These are phyloP conservation scores for Oncorhynchus clarkii DNA, from an alignment of 2,113 vertebrate species.

Conservation along the genomic window DNA sequence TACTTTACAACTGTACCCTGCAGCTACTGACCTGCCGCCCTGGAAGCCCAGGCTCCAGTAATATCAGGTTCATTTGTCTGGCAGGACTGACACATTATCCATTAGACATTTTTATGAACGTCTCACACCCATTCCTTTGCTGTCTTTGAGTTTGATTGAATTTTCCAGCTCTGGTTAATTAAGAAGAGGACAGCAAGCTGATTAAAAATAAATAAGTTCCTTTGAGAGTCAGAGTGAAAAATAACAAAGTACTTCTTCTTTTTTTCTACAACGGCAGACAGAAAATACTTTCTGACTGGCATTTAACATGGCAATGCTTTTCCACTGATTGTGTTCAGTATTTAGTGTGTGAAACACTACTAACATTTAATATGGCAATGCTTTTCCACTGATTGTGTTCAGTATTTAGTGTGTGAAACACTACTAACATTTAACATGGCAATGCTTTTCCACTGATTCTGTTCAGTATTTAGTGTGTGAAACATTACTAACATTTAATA, in stretches of 20 bases:
- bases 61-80: conserved; percentile 51
- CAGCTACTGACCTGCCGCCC: conserved; percentile 51
- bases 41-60: conserved; percentile 24
- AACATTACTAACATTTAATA: neutral
- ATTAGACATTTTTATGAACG: conserved; percentile 54
- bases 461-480: neutral
- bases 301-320: neutral
- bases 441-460: neutral
- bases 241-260: neutral
- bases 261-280: neutral
- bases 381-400: too few relatives aligned
- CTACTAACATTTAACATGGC: neutral
- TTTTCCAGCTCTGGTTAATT: conserved; percentile 26
- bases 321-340: neutral
- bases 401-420: neutral
- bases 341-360: neutral
- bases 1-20: conserved; percentile 53
- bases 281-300: neutral
- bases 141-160: conserved; percentile 24
- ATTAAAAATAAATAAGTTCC: conserved; percentile 21
- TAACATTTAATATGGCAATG: neutral
- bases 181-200: neutral
- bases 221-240: neutral
- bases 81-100: conserved; percentile 54
- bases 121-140: conserved; percentile 19